Conservation (phyloP, 2,113 vertebrate species). For the Piprites chloris region DNA sequence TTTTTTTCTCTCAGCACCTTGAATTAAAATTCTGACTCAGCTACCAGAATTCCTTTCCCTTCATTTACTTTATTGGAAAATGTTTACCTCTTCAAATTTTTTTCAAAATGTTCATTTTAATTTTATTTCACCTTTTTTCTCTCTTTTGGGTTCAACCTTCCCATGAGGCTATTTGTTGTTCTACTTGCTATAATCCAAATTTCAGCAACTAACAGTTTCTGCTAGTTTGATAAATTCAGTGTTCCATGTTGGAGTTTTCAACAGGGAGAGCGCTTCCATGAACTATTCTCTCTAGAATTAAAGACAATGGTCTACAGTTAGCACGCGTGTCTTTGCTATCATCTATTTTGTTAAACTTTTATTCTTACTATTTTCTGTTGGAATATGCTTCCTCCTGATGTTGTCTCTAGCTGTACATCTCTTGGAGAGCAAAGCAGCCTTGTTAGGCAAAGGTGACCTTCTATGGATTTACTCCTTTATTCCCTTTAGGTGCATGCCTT, state of each 20-base stretch:
- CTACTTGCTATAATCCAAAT: not conserved
- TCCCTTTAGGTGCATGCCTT: not conserved
- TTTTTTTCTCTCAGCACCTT: not conserved
- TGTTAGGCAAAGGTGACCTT: conserved; percentile 2
- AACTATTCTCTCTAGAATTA: not conserved
- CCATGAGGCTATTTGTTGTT: not conserved
- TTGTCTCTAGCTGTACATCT: not conserved
- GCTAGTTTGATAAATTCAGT: not conserved
- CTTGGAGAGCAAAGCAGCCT: conserved; percentile 31
- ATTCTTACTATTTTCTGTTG: conserved; percentile 44
- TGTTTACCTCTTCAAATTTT: not conserved
- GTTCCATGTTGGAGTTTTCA: not conserved
- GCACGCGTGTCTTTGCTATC: not conserved
- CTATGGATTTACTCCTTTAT: not conserved
- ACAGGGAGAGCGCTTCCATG: not conserved
- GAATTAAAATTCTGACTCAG: not conserved
- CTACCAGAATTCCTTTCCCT: not conserved
- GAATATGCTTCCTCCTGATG: conserved; percentile 19
- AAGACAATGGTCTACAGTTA: not conserved
- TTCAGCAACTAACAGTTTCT: not conserved
- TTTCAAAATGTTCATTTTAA: not conserved
- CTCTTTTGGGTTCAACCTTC: not conserved
- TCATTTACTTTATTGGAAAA: not conserved
- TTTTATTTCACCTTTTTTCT: not conserved
- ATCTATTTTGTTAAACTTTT: conserved; percentile 17